Evolutionary conservation across 1,140 invertebrate genomes (phyloP), one percentile per base, ranked within the genome.

Genomic region (Chrysopa pallens): DNA sequence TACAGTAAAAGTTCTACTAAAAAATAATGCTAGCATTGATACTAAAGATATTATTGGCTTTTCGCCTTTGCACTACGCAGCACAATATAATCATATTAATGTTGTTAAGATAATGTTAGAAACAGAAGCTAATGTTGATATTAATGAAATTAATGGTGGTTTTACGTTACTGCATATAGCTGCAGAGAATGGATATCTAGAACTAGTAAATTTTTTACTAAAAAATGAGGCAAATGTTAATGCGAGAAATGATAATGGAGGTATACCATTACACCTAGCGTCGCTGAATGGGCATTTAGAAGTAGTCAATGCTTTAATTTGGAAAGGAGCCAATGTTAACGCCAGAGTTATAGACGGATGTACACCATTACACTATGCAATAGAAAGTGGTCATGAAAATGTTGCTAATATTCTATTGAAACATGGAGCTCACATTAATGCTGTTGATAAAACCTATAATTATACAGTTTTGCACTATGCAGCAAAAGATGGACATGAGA

Each of bases 1-100:
- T 5, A 68, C 72, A 0, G 64, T 87, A 11, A 70, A 78, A 40
- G 78, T 72, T 53, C 64, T 89, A 27, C 51, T 87, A 4, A 64
- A 76, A 50, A 64, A 11, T 17, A 37, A 38, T 9, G 45, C 43
- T 12, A 27, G 40, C 2, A 33, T 36, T 33, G 40, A 44, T 23
- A 43, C 29, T 13, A 43, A 31, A 29, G 38, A 47, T 45, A 8
- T 17, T 23, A 0, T 4, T 44, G 45, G 48, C 14, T 33, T 31
- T 43, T 28, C 49, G 17, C 49, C 55, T 11, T 41, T 56, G 27
- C 46, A 50, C 33, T 43, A 40, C 8, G 54, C 56, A 23, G 41
- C 42, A 35, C 13, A 29, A 28, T 39, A 42, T 35, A 50, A 50
- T 28, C 39, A 51, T 43, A 36, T 8, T 14, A 42, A 47, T 28